Conservation (phyloP, 1,140 invertebrate species). For the Lethrus apterus region DNA sequence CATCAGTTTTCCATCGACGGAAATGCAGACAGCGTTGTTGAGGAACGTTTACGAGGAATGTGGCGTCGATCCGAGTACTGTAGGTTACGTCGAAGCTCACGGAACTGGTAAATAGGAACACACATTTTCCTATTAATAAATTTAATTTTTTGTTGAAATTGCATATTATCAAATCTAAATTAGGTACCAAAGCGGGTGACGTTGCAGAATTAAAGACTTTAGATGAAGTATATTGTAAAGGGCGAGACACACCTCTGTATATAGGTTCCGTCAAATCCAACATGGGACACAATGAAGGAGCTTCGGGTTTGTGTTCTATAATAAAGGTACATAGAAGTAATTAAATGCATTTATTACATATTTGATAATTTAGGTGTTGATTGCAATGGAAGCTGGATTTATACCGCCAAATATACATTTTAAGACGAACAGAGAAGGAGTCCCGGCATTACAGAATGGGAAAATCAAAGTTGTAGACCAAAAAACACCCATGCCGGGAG, state of each 20-base stretch:
- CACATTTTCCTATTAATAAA: too few relatives aligned
- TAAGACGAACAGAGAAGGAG: conserved; percentile 60
- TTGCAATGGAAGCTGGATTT: conserved; percentile 64
- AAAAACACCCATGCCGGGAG: conserved; percentile 52
- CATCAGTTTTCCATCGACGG: conserved; percentile 85
- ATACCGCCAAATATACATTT: conserved; percentile 79
- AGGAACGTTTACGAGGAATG: conserved; percentile 83
- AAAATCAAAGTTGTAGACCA: conserved; percentile 63
- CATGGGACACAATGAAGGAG: conserved; percentile 85
- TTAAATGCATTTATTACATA: too few relatives aligned
- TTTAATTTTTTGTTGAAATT: too few relatives aligned
- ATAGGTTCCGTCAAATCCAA: conserved; percentile 93
- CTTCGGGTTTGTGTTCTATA: conserved; percentile 77
- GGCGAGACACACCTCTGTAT: conserved; percentile 57
- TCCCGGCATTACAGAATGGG: conserved; percentile 63
- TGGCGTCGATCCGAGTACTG: conserved; percentile 56
- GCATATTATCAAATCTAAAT: too few relatives aligned
- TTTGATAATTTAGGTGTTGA: neutral
- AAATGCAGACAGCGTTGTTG: conserved; percentile 70
- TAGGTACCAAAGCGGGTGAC: conserved; percentile 69
- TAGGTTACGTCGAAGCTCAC: conserved; percentile 87
- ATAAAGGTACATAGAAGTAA: conserved; percentile 59
- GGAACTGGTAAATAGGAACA: conserved; percentile 72
- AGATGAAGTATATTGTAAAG: conserved; percentile 70
- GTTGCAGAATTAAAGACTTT: conserved; percentile 82